Conservation (phyloP, 35 echinoderm and acorn worm genomes). For the Lytechinus variegatus region DNA sequence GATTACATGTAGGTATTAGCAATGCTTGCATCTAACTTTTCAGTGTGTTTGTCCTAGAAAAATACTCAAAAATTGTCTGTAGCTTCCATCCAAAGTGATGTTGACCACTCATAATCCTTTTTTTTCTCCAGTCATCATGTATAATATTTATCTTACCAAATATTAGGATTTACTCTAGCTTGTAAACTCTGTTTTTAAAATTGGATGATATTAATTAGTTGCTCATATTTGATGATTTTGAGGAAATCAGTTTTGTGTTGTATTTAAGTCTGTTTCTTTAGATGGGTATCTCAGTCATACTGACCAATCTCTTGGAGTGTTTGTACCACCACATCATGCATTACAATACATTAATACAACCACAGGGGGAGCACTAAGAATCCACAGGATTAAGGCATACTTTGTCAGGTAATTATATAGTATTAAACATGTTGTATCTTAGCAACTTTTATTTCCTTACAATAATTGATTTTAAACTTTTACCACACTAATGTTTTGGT, state of each 20-base stretch:
- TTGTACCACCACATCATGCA: neutral
- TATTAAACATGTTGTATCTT: too few relatives aligned
- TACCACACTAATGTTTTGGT: too few relatives aligned
- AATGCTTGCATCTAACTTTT: too few relatives aligned
- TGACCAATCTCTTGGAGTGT: neutral
- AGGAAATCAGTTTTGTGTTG: neutral
- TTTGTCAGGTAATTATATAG: conserved; percentile 4
- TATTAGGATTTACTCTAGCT: neutral
- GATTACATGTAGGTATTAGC: too few relatives aligned
- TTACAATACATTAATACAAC: neutral
- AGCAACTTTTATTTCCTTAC: neutral
- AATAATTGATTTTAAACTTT: too few relatives aligned
- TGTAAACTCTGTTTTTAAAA: neutral
- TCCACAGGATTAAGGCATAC: neutral
- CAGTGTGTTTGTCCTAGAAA: too few relatives aligned
- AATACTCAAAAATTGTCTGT: too few relatives aligned
- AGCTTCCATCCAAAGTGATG: too few relatives aligned
- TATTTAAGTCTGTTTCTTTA: neutral
- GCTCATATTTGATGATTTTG: neutral
- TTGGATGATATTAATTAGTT: neutral
- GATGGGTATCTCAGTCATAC: neutral
- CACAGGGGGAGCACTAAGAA: neutral
- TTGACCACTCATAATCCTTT: neutral
- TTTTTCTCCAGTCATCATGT: neutral
- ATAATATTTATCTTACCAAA: neutral